Evolutionary conservation across 2,113 vertebrate genomes (phyloP).

Genomic region (Epinephelus moara): DNA sequence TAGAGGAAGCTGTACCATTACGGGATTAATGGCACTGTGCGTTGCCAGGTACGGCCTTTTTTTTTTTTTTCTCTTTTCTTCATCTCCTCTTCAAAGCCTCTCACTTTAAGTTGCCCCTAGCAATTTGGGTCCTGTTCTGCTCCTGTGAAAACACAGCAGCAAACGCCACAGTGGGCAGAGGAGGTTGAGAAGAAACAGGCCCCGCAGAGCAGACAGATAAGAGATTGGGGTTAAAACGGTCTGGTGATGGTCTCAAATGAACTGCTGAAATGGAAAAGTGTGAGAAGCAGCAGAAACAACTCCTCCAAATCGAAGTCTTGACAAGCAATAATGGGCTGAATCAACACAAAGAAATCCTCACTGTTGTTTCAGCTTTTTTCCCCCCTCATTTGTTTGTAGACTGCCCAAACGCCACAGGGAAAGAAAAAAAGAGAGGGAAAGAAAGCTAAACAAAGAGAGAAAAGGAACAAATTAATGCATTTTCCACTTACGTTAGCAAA

Average conservation of each 20-base stretch:
- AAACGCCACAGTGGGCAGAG: constrained; percentile 23
- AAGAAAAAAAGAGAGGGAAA: constrained; percentile 23
- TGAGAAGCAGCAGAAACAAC: constrained; percentile 34
- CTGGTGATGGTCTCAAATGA: constrained; percentile 32
- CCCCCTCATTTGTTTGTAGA: constrained; percentile 26
- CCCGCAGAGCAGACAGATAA: constrained; percentile 63
- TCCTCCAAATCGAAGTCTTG: constrained; percentile 54
- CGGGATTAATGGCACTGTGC: constrained; percentile 75
- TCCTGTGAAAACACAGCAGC: constrained; percentile 64
- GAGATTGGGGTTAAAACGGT: constrained; percentile 47
- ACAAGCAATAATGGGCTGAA: constrained; percentile 54
- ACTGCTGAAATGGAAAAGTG: constrained; percentile 52
- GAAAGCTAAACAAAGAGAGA: constrained; percentile 40
- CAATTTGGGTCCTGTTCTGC: constrained; percentile 65
- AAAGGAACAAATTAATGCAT: constrained; percentile 34
- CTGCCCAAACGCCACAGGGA: constrained; percentile 23
- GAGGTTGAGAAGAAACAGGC: constrained; percentile 48
- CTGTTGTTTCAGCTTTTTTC: constrained; percentile 50
- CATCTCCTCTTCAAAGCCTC: constrained; percentile 73
- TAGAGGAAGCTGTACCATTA: constrained; percentile 81
- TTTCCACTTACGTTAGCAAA: constrained; percentile 60
- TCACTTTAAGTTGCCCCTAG: constrained; percentile 70
- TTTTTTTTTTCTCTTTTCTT: constrained; percentile 52
- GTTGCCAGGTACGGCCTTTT: constrained; percentile 73
- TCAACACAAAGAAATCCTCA: constrained; percentile 60